Base-by-base conservation (phyloP, 2,888 invertebrate species). In the Achlya flavicornis region DNA sequence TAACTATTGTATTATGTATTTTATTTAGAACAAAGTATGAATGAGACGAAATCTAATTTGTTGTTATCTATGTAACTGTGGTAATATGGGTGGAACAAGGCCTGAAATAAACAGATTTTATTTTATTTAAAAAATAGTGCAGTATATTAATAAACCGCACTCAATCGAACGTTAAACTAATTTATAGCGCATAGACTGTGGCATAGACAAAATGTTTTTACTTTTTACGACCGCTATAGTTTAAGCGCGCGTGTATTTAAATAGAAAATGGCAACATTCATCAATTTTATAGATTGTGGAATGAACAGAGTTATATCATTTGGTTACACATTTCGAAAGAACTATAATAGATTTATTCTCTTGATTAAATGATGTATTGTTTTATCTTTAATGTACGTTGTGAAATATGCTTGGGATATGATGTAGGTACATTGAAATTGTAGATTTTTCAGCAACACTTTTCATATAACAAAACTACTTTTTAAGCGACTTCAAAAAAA, bases 121-220 rank as follows among this genome's bases (percentile, higher is more conserved):
- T n/a, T n/a, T n/a, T n/a, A n/a, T n/a, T n/a, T n/a, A n/a, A 35
- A 35, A 35, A 35, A 6, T 35, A 46, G 6, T 46, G 46, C 46
- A 46, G 46, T 46, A 53, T 53, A n/a, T n/a, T n/a, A 10, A 53
- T 19, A 19, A 53, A 53, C 4, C 0, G 10, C 53, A 8, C 19
- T 14, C 19, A 10, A 53, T 53, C 53, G 19, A 53, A 19, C 53
- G 53, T 19, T 53, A 53, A 53, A 53, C 53, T 53, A 19, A 53
- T 53, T 19, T 53, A 53, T 10, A 53, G 53, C 16, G 16, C 53
- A 53, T 53, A 53, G 53, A 53, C 53, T n/a, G n/a, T n/a, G n/a
- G n/a, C n/a, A n/a, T n/a, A n/a, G n/a, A n/a, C n/a, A n/a, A 53
- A 53, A 53, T 19, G 53, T 53, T 53, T 53, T 53, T 10, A 53